Conservation (phyloP, 2,797 vertebrate species). For the Pithecia hirsuta region DNA sequence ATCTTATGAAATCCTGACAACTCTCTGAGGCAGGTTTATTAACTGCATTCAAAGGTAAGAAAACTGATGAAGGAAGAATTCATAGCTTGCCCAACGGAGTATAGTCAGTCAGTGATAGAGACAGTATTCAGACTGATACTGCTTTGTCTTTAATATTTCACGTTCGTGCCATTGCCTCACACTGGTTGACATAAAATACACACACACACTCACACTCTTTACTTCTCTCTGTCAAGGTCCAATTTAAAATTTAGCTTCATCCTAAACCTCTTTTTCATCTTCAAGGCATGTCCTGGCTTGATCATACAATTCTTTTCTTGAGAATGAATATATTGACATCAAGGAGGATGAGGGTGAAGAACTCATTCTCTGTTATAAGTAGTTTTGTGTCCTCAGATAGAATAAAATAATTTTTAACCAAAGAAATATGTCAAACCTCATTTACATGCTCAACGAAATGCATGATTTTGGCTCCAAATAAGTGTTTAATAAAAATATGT, state of each 20-base stretch:
- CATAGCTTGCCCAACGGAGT: not conserved
- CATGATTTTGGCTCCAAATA: not conserved
- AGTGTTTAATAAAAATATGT: not conserved
- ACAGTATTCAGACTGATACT: not conserved
- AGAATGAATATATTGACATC: not conserved
- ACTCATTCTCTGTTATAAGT: not conserved
- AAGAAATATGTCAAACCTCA: not conserved
- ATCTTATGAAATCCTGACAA: not conserved
- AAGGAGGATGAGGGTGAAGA: accelerated
- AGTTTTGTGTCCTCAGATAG: not conserved
- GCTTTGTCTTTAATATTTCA: not conserved
- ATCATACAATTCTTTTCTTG: not conserved
- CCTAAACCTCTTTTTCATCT: not conserved
- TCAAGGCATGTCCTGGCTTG: not conserved
- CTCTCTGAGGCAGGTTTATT: not conserved
- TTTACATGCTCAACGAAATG: not conserved
- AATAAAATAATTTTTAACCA: constrained; percentile 8
- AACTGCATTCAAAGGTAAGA: not conserved
- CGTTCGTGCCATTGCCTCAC: not conserved
- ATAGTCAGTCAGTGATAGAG: not conserved
- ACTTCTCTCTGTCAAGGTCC: not conserved
- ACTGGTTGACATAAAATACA: not conserved
- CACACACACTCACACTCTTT: not conserved
- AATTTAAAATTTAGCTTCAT: not conserved
- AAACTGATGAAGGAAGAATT: not conserved